Evolutionary conservation across 2,888 invertebrate genomes (phyloP), one percentile per base, ranked within the genome.

Genomic region (Acleris literana): DNA sequence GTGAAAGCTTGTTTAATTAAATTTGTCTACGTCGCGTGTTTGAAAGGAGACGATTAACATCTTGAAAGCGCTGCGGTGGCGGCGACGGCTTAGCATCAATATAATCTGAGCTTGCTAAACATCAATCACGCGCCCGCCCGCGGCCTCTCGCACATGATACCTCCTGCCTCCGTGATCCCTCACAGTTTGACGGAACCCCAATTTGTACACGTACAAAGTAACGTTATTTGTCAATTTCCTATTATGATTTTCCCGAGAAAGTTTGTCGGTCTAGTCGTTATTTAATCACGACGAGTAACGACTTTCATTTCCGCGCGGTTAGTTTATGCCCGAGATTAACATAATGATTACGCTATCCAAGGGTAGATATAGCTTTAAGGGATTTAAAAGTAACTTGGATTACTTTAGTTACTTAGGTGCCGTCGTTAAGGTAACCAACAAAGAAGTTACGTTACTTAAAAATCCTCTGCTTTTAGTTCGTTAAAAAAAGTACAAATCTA

Each of bases 1-100:
- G 84, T 84, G 80, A 83, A 84, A 86, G 85, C 86, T 73, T 84
- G 81, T 85, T 86, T 86, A 87, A 88, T 88, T 87, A 85, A 87
- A 87, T 89, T 87, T 84, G 84, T 83, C 82, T 82, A 72, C 83
- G 82, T 82, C 82, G 76, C 79, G 70, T 83, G 80, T 86, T 86
- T 85, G 83, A 88, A 85, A 82, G 83, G 83, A 78, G 74, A 74
- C 84, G 87, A 89, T 88, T 88, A 87, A 83, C 81, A 81, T 81
- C 78, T 78, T 81, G 80, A 83, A 79, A 86, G 85, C 81, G 71
- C 72, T 81, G 84, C 66, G 84, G 64, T 64, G 73, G 72, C 71
- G 68, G 64, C 66, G 73, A 72, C 74, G 77, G 71, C 74, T 70
- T 72, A 70, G 66, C 71, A 60, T 61, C 54, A 65, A 63, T 60